Evolutionary conservation across 2,888 invertebrate genomes (phyloP), one percentile per base, ranked within the genome.

Genomic region (Nebria salina): DNA sequence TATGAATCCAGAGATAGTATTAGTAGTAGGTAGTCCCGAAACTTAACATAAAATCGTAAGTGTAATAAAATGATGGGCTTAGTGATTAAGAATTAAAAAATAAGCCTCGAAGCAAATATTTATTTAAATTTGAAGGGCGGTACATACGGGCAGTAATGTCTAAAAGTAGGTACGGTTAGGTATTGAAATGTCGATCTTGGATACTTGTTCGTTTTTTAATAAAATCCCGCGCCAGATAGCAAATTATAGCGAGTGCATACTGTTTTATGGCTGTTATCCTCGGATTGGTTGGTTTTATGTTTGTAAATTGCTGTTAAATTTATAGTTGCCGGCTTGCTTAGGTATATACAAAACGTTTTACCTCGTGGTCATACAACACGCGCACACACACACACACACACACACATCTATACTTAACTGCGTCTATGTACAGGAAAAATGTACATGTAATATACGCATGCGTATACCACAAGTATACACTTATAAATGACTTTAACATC

Each of bases 231-330:
- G 43, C 20, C 68, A 68, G 20, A 26, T 26, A 73, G 42, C 73
- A 73, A 73, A 73, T 73, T 73, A 73, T 41, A 42, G 73, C 41
- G 42, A 73, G 73, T 34, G 68, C 68, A 75, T 79, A 79, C 79
- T 79, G 79, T 79, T 79, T 79, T 79, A 79, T 79, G 68, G 79
- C 68, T 79, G 79, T 79, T 79, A 79, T 79, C 70, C 26, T 70
- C 54, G 70, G 70, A 70, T 70, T 70, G 70, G 70, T 70, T 34
- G 66, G 75, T 66, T 79, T 79, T 79, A 79, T 79, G 79, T 79
- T 79, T 74, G 79, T 75, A 79, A 79, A 79, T 79, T 79, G 68
- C 79, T 73, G 79, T 42, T 79, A 75, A 79, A 79, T 79, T 79
- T 79, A 79, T 79, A 79, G 79, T 79, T 79, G 65, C 70, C 70